Percentiles rank a stretch among this genome's conserved stretches.
phyloP scores from a whole-genome alignment of 2,113 vertebrate species.

The Clarias magur region DNA sequence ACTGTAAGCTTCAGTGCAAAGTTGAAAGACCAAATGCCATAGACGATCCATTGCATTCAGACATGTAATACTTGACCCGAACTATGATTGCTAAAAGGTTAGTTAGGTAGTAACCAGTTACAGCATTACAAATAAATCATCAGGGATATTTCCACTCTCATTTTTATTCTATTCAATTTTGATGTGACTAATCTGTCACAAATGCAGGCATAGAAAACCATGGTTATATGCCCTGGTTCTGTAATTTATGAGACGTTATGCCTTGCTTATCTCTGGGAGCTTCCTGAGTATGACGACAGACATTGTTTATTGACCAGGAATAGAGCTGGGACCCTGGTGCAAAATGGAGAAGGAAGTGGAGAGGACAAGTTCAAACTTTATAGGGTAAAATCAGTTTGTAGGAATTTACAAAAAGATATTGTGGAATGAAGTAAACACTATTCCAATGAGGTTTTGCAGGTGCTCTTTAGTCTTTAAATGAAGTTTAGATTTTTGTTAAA shows the following conservation, averaged over 20 bases:
- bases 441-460: background rate
- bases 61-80: background rate
- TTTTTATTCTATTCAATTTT: background rate
- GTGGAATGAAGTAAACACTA: background rate
- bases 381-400: background rate
- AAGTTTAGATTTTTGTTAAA: too few species aligned
- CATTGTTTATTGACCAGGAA: background rate
- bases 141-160: background rate
- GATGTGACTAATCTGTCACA: background rate
- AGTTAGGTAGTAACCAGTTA: background rate
- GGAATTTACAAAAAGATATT: background rate
- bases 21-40: background rate
- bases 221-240: too few species aligned
- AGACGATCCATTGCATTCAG: background rate
- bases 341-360: background rate
- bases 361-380: background rate
- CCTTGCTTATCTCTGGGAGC: constrained; percentile 4
- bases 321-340: background rate
- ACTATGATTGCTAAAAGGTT: background rate
- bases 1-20: background rate
- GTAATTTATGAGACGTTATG: background rate
- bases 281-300: background rate
- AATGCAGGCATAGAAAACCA: background rate
- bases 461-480: background rate
- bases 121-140: background rate